Conservation (phyloP, 2,113 vertebrate genomes). For the Gracilinanus agilis region DNA sequence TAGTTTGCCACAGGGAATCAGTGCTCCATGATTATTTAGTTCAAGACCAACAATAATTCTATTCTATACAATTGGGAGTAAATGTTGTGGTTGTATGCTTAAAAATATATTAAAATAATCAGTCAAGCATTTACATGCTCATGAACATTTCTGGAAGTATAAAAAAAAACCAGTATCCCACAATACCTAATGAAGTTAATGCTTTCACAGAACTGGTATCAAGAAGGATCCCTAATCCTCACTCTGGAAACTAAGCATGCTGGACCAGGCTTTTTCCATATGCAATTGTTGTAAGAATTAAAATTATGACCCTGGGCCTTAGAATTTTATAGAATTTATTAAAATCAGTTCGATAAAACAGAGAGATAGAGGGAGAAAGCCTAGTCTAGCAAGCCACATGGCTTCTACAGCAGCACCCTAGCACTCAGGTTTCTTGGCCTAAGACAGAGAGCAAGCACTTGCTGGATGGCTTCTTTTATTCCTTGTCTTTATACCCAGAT, state of each 20-base stretch:
- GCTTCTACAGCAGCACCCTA: too few species aligned
- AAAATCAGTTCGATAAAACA: too few species aligned
- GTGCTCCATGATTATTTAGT: slow-evolving; percentile 58
- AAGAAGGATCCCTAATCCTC: neutral
- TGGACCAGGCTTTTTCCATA: neutral
- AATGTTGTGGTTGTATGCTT: slow-evolving; percentile 28
- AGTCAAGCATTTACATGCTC: slow-evolving; percentile 7
- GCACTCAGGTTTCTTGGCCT: too few species aligned
- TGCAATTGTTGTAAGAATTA: neutral
- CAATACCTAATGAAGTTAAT: neutral
- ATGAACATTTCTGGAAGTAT: slow-evolving; percentile 9
- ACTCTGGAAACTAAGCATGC: neutral
- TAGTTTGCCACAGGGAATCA: slow-evolving; percentile 60
- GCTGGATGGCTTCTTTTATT: too few species aligned
- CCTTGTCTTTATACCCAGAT: too few species aligned
- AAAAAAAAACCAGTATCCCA: slow-evolving; percentile 14
- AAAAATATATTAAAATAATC: slow-evolving; percentile 10
- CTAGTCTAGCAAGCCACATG: too few species aligned
- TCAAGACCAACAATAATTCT: slow-evolving; percentile 52
- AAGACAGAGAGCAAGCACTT: too few species aligned
- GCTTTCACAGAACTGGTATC: neutral
- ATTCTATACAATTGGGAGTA: slow-evolving; percentile 56
- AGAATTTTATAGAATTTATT: too few species aligned
- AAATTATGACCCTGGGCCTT: too few species aligned
- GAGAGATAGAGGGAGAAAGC: too few species aligned